Evolutionary conservation across 23 tunicate species (phyloP), one percentile per base, ranked within the genome.

Genomic region (Diplosoma virens): DNA sequence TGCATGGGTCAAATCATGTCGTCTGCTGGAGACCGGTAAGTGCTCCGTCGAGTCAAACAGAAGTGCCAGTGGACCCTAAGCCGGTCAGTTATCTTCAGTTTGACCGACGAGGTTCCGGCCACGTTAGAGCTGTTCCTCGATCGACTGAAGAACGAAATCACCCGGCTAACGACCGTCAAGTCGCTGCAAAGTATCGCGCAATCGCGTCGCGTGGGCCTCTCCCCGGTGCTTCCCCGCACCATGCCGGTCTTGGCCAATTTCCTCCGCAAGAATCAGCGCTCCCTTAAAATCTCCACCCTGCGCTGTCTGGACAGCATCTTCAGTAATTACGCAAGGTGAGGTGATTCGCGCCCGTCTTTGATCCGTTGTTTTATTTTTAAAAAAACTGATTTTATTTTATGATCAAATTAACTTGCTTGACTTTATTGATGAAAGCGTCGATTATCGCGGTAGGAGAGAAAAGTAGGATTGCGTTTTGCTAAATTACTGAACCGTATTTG

Each of bases 1-100:
- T 94, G 99, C 69, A 87, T 88, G 91, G 99, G 95, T n/a, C 90
- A 80, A 36, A 79, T 94, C 29, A 78, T 94, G 64, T 82, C 99
- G 11, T 82, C 78, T 53, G 94, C 94, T 26, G 98, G 98, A 17
- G 59, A 79, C 79, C 73, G 78, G 94, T 87, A 47, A 52, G 67
- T 61, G 16, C 20, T 11, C 25, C 20, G 25, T 56, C 6, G 16
- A n/a, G 64, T 56, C 16, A n/a, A n/a, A 41, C 9, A 7, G 50
- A 41, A 41, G 11, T 41, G 50, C 50, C 50, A 41, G 9, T 41
- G 9, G 9, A 41, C 14, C 50, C 50, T 41, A 41, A 41, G 9
- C 14, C 14, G 50, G 14, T 14, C 50, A 7, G 9, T 56, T 56
- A 25, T 7, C 18, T 29, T 25, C 76, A 77, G 90, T 1, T 33